Evolutionary conservation across 1,140 invertebrate genomes (phyloP), one percentile per base, ranked within the genome.

Genomic region (fruit fly (Drosophila melanogaster)): DNA sequence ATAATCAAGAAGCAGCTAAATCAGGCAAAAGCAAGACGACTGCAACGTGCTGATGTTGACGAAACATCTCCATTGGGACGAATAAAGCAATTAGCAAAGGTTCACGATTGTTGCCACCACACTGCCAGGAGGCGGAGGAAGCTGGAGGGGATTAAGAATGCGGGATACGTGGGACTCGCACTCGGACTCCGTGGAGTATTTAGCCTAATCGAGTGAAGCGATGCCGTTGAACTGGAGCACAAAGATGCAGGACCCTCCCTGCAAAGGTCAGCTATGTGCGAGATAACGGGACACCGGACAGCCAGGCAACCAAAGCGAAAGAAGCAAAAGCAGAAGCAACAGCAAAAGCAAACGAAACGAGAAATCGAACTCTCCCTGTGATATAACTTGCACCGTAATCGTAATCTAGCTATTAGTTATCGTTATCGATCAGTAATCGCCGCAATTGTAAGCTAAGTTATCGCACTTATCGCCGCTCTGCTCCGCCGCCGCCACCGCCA

Each of bases 301-400:
- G 35, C 41, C 60, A 65, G 80, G 49, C 53, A 59, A 50, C 53
- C 58, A 58, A 55, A 46, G 54, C 53, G 69, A 24, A 15, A 46
- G 75, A 46, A 55, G 54, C 38, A 58, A 22, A 59, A 74, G 56
- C 40, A 38, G 41, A 60, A 71, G 64, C 66, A 71, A 55, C 64
- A 64, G 58, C 66, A 71, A 55, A 74, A 64, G 59, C 71, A 73
- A 75, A 67, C 62, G 71, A 74, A 75, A 66, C 72, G 74, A 74
- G 76, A 73, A 78, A 81, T 85, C 81, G 85, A 81, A 90, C 80
- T 87, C 73, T 72, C 86, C 87, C 87, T 90, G 87, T 90, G 87
- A 90, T 90, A 90, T 79, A 89, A 89, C 83, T 90, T 80, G 87
- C 87, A 90, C 86, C 83, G 86, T 90, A 90, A 75, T 79, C 77